These are phyloP conservation scores for Pseudorasbora parva DNA, from an alignment of 2,113 vertebrate genomes.

Conservation along the genomic window DNA sequence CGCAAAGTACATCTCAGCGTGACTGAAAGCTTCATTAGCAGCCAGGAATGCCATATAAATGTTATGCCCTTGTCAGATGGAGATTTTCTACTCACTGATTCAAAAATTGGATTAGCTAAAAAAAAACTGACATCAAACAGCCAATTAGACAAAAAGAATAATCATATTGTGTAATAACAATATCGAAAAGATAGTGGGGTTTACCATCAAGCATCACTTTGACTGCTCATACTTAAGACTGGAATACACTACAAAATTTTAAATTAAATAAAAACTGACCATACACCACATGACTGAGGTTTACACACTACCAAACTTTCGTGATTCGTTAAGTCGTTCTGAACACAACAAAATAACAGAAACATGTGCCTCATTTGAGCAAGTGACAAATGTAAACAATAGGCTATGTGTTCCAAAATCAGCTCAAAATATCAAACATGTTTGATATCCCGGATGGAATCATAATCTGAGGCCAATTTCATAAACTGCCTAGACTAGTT, in stretches of 20 bases:
- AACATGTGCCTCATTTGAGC: too few species aligned
- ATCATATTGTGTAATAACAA: neutral
- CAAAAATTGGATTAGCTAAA: slow-evolving; percentile 14
- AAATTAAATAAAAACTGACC: neutral
- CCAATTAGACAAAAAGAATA: slow-evolving; percentile 2
- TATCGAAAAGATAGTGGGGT: neutral
- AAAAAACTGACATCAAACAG: neutral
- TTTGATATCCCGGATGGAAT: too few species aligned
- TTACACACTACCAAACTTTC: too few species aligned
- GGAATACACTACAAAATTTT: neutral
- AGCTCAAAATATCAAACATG: too few species aligned
- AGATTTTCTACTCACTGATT: slow-evolving; percentile 24
- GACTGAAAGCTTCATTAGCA: slow-evolving; percentile 55
- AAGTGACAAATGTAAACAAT: too few species aligned
- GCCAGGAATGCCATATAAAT: slow-evolving; percentile 52
- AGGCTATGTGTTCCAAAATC: too few species aligned
- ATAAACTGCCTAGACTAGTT: too few species aligned
- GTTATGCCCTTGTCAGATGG: slow-evolving; percentile 27
- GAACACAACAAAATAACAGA: too few species aligned
- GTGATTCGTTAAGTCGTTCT: too few species aligned
- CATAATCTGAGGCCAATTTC: too few species aligned
- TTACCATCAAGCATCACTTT: neutral
- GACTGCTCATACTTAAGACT: neutral
- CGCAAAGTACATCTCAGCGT: slow-evolving; percentile 53
- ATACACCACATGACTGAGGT: too few species aligned